Evolutionary conservation across 1,140 invertebrate genomes (phyloP), one percentile per base, ranked within the genome.

Genomic region (Drosophila malerkotliana): DNA sequence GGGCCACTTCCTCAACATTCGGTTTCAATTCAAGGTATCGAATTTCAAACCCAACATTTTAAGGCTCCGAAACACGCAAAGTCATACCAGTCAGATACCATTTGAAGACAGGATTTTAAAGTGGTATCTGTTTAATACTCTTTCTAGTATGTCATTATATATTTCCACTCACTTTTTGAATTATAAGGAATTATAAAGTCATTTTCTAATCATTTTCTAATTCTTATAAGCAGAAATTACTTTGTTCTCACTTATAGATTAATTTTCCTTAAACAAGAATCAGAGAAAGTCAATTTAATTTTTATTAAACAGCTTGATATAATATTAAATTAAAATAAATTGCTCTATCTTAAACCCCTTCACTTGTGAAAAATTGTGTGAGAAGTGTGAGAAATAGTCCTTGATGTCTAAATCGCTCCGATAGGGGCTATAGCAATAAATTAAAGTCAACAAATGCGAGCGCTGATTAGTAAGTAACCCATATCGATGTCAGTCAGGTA

Each of bases 401-500:
- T 79, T 83, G 64, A 32, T 21, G 6, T 14, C 8, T 54, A 18
- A 61, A 24, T 26, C 55, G 15, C 26, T 8, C 32, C 6, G 24
- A 14, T 10, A n/a, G 7, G 18, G 18, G 18, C 1, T 18, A 18
- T 9, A 1, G 39, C 28, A 41, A 73, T 73, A 73, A 73, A 73
- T 73, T 73, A 73, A 74, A 52, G 60, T 53, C 68, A 48, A 60
- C 51, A 63, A 74, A 78, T 68, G 67, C 37, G 15, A 26, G 54
- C 52, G 56, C 77, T 73, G 81, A 84, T 84, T 80, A 80, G 67
- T 68, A 68, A 80, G 67, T 68, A 68, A 30, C 66, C 58, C 57
- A 85, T 84, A 85, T 85, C 61, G 77, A 72, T 68, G 74, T 44
- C 58, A 47, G 56, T n/a, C 62, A 77, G 82, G 67, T 77, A 80